Evolutionary conservation across 2,888 invertebrate genomes (phyloP).

Genomic region (Argyresthia goedartella): DNA sequence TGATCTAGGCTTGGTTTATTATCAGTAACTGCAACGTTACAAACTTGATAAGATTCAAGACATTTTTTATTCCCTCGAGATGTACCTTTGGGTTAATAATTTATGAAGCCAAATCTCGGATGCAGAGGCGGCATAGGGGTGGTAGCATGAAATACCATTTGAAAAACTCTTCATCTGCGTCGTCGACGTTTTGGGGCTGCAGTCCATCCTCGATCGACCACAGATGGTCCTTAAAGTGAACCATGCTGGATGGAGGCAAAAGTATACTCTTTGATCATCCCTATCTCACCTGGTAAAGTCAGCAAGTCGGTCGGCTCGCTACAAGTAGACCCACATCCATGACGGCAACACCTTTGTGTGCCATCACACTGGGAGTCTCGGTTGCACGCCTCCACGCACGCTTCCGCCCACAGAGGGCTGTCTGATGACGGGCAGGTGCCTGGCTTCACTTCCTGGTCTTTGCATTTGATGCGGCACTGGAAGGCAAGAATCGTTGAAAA

Average conservation of each 20-base stretch:
- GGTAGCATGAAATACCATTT: too few relatives aligned
- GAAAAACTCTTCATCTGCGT: too few relatives aligned
- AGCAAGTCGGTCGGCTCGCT: conserved; percentile 73
- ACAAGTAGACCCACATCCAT: conserved; percentile 78
- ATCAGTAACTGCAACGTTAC: too few relatives aligned
- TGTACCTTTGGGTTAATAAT: not conserved
- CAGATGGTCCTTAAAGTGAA: too few relatives aligned
- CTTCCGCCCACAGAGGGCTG: conserved; percentile 67
- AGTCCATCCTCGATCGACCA: too few relatives aligned
- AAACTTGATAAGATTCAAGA: too few relatives aligned
- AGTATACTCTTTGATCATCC: not conserved
- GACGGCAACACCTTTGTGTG: conserved; percentile 77
- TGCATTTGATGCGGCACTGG: conserved; percentile 73
- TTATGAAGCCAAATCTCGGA: too few relatives aligned
- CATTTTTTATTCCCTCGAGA: not conserved
- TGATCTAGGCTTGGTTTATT: not conserved
- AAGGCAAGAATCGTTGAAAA: not conserved
- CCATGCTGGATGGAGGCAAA: too few relatives aligned
- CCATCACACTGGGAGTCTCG: conserved; percentile 79
- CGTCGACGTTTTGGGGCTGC: too few relatives aligned
- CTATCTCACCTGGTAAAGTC: conserved; percentile 63
- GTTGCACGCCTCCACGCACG: conserved; percentile 72
- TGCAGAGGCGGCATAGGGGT: too few relatives aligned
- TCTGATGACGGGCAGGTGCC: conserved; percentile 52
- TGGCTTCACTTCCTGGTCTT: conserved; percentile 55